Percentiles rank a stretch among this genome's conserved stretches.
Conservation (phyloP, 37 sponge, comb jelly and placozoan species). For the Petrosia ficiformis region DNA sequence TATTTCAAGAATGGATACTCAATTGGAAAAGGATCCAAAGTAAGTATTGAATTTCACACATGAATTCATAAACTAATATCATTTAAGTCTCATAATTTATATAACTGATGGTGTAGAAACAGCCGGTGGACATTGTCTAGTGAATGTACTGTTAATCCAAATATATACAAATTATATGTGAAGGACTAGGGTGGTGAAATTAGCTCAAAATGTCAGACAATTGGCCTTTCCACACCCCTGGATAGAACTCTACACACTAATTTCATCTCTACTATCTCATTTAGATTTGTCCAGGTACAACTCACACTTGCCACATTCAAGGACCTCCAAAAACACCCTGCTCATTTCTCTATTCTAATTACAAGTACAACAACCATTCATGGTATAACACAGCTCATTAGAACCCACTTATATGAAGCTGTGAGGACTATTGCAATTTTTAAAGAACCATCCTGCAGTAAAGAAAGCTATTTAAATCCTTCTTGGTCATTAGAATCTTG, state of each 20-base stretch:
- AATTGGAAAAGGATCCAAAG: slow-evolving; percentile 26
- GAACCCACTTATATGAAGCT: slow-evolving; percentile 17
- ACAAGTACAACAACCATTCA: slow-evolving; percentile 44
- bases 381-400: slow-evolving; percentile 27
- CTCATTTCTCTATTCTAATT: slow-evolving; percentile 25
- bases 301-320: slow-evolving; percentile 50
- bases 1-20: slow-evolving; percentile 25
- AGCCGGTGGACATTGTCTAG: too few species aligned
- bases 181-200: too few species aligned
- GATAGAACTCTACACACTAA: too few species aligned
- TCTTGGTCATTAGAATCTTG: slow-evolving; percentile 46
- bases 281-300: slow-evolving; percentile 44
- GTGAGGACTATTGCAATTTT: slow-evolving; percentile 42
- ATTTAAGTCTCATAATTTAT: too few species aligned
- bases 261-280: too few species aligned
- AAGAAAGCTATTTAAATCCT: slow-evolving; percentile 33
- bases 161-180: too few species aligned
- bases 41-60: slow-evolving; percentile 2
- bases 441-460: slow-evolving; percentile 31
- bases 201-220: too few species aligned
- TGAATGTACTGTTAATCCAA: too few species aligned
- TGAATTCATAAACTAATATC: neutral
- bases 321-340: slow-evolving; percentile 33
- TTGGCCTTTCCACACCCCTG: too few species aligned
- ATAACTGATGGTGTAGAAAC: too few species aligned